Percentiles rank a stretch among this genome's conserved stretches.
Evolutionary conservation across 2,113 vertebrate genomes (phyloP).

Genomic region (Coreoperca whiteheadi): DNA sequence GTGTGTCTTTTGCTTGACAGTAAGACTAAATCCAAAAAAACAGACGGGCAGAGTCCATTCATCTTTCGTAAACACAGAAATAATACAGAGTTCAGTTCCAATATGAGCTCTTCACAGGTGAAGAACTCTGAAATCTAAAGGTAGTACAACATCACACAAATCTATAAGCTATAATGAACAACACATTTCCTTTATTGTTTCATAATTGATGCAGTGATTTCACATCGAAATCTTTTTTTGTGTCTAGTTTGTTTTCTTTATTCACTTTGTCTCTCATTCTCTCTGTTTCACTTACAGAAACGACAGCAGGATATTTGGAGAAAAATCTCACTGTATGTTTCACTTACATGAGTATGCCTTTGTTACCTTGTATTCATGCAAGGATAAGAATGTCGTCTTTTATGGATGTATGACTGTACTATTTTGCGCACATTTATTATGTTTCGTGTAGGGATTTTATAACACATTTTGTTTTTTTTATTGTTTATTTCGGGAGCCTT

Average conservation of each 20-base stretch:
- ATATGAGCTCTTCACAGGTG: not conserved
- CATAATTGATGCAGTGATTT: not conserved
- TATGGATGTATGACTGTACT: not conserved
- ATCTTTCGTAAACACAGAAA: not conserved
- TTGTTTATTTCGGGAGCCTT: not conserved
- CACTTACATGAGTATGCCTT: not conserved
- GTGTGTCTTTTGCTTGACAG: not conserved
- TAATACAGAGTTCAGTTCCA: no score
- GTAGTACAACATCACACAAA: no score
- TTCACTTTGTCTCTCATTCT: not conserved
- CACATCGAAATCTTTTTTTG: not conserved
- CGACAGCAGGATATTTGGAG: not conserved
- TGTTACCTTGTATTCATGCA: not conserved
- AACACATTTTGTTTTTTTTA: not conserved
- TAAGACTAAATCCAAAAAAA: not conserved
- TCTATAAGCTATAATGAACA: no score
- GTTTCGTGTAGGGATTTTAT: not conserved
- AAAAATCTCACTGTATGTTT: not conserved
- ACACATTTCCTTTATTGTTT: no score
- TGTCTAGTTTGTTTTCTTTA: not conserved
- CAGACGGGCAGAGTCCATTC: not conserved
- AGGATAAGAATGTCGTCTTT: not conserved
- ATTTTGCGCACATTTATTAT: not conserved
- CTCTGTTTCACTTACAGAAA: not conserved
- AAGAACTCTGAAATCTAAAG: not conserved